Evolutionary conservation across 2,888 invertebrate species (phyloP), one percentile per base, ranked within the genome.

Genomic region (Temnothorax unifasciatus): DNA sequence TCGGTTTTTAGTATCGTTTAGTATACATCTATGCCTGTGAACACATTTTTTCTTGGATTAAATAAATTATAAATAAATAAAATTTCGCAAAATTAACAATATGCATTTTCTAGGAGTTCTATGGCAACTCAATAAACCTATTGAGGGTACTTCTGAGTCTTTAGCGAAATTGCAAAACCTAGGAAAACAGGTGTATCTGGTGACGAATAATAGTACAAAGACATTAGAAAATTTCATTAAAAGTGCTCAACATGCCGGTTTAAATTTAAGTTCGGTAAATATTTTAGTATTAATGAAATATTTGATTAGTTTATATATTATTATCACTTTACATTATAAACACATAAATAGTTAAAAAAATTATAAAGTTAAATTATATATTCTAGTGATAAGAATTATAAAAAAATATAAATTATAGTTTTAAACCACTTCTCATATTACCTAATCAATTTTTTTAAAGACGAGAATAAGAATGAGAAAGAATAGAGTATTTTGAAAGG

Each of bases 131-230:
- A 73, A 91, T 2, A 77, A 87, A 0, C 94, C 95, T 0, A 89
- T 96, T 11, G 94, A 95, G 15, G 96, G 95, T 0, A 94, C 95
- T 0, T 94, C 95, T 0, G 95, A 96, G 3, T 95, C 96, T 84
- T 93, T 96, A 63, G 92, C 93, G 3, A 91, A 94, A 50, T 95
- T 96, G 84, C 94, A 95, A 86, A 92, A 95, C 66, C 91, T 95
- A 13, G 96, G 96, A 0, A 96, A 96, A 89, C 95, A 94, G 5
- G 94, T 96, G 0, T 92, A 95, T 84, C 95, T 95, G n/a, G 95
- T 96, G 8, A 96, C 96, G 2, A 96, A 96, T 86, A 96, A 96
- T 87, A 95, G 95, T 87, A 88, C 95, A 0, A 6, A 18, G 1
- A 0, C 18, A 3, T 88, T 93, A 13, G 94, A 95, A 4, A 90